A percentile compares a stretch with the other conserved stretches of the same genome.
These are phyloP conservation scores for Polydrusus cervinus DNA, from an alignment of 2,888 invertebrate genomes.

Conservation along the genomic window DNA sequence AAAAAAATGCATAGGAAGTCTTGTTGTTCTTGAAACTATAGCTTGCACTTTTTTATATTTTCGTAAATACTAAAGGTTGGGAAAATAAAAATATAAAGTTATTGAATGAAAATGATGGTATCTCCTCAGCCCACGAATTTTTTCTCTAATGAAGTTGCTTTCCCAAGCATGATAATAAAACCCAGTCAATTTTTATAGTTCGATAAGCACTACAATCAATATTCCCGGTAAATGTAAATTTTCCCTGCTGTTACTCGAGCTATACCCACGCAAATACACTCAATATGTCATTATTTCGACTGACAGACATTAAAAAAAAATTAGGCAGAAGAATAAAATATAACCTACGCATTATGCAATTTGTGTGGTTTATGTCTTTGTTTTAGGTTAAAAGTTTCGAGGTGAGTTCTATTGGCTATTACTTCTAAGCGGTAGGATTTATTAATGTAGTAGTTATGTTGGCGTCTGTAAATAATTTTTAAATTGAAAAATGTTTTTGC, in stretches of 20 bases:
- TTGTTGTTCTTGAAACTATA: too few relatives aligned
- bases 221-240: neutral
- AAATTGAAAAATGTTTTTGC: too few relatives aligned
- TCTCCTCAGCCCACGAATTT: too few relatives aligned
- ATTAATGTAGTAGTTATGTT: too few relatives aligned
- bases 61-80: too few relatives aligned
- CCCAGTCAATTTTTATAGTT: neutral
- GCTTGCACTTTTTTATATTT: too few relatives aligned
- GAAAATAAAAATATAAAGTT: too few relatives aligned
- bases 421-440: slow-evolving; percentile 32
- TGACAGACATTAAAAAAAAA: slow-evolving; percentile 18
- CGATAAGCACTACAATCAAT: slow-evolving; percentile 2
- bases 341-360: slow-evolving; percentile 25
- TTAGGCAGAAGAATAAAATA: neutral
- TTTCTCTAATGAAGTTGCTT: too few relatives aligned
- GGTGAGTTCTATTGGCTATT: slow-evolving; percentile 37
- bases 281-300: neutral
- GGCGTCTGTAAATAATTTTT: too few relatives aligned
- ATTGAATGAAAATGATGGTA: too few relatives aligned
- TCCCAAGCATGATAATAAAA: neutral
- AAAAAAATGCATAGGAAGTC: too few relatives aligned
- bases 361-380: slow-evolving; percentile 25
- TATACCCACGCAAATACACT: neutral
- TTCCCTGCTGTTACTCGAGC: neutral
- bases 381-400: slow-evolving; percentile 42